phyloP scores from a whole-genome alignment of 2,113 vertebrate genomes.

The Petrocephalus microphthalmus region DNA sequence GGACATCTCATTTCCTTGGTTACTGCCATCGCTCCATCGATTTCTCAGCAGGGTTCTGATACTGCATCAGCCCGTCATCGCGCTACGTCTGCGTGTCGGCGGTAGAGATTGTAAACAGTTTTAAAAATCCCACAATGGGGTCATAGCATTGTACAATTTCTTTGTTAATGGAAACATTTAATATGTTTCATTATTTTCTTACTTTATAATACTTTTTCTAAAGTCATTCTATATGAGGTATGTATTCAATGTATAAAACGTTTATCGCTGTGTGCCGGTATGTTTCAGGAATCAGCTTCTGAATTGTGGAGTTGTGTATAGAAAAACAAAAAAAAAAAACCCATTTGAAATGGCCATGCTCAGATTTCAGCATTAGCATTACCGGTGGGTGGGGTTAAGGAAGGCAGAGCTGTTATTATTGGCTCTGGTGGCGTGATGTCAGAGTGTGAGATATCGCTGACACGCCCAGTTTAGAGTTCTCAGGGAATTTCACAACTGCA shows the following conservation, averaged over 20 bases:
- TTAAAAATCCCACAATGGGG: constrained; percentile 32
- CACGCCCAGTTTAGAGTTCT: constrained; percentile 59
- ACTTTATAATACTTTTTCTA: constrained; percentile 47
- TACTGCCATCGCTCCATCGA: constrained; percentile 18
- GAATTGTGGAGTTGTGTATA: constrained; percentile 9
- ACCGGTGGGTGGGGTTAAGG: constrained; percentile 18
- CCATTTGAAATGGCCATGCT: constrained; percentile 15
- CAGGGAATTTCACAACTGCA: constrained; percentile 63
- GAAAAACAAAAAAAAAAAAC: constrained; percentile 8
- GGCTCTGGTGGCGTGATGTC: constrained; percentile 51
- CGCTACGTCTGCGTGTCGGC: constrained; percentile 36
- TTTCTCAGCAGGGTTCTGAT: background rate
- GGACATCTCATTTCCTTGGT: background rate
- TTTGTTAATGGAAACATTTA: constrained; percentile 37
- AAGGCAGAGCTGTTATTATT: constrained; percentile 31
- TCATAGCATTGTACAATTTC: constrained; percentile 38
- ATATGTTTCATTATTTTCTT: constrained; percentile 51
- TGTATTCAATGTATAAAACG: constrained; percentile 32
- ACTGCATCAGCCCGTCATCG: constrained; percentile 17
- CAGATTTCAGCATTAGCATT: constrained; percentile 12
- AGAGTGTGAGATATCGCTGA: constrained; percentile 28
- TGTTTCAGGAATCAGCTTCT: constrained; percentile 16
- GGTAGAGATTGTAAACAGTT: constrained; percentile 45
- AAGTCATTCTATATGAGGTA: constrained; percentile 44
- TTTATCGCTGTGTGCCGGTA: constrained; percentile 7